A percentile compares a stretch with the other conserved stretches of the same genome.
These are phyloP conservation scores for Diaprepes abbreviatus DNA, from an alignment of 2,888 invertebrate species.

Conservation along the genomic window DNA sequence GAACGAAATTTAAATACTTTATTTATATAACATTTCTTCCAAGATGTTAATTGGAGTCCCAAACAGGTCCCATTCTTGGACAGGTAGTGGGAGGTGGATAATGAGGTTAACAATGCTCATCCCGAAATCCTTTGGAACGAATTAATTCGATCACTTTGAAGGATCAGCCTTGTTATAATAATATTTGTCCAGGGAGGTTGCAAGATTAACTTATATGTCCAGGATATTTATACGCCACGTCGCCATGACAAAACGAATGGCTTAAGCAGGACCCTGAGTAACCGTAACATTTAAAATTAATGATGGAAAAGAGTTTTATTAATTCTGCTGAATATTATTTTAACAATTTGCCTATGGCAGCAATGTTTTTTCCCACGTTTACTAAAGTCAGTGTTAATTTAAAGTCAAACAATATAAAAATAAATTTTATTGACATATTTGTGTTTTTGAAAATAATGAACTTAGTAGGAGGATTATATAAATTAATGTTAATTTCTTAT, in stretches of 20 bases:
- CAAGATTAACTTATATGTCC: slow-evolving; percentile 51
- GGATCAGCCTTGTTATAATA: slow-evolving; percentile 53
- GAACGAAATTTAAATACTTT: no score
- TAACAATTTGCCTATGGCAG: background rate
- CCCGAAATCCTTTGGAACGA: slow-evolving; percentile 36
- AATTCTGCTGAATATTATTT: slow-evolving; percentile 22
- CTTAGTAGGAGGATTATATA: no score
- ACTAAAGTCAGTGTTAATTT: no score
- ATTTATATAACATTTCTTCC: no score
- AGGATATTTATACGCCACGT: slow-evolving; percentile 47
- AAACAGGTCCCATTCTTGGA: background rate
- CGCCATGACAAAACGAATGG: slow-evolving; percentile 45
- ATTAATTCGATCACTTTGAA: slow-evolving; percentile 51
- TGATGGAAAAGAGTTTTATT: slow-evolving; percentile 24
- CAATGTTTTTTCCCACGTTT: no score
- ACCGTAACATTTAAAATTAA: slow-evolving; percentile 29
- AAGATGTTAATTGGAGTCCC: background rate
- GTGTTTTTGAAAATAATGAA: no score
- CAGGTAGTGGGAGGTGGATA: slow-evolving; percentile 24
- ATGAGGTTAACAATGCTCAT: slow-evolving; percentile 43
- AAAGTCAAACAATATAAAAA: no score
- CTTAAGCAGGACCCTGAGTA: slow-evolving; percentile 32
- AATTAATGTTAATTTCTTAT: no score
- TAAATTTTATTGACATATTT: no score
- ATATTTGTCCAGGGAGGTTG: slow-evolving; percentile 47